Evolutionary conservation across 2,797 vertebrate species (phyloP), one percentile per base, ranked within the genome.

Genomic region (Acestrorhynchus altus): DNA sequence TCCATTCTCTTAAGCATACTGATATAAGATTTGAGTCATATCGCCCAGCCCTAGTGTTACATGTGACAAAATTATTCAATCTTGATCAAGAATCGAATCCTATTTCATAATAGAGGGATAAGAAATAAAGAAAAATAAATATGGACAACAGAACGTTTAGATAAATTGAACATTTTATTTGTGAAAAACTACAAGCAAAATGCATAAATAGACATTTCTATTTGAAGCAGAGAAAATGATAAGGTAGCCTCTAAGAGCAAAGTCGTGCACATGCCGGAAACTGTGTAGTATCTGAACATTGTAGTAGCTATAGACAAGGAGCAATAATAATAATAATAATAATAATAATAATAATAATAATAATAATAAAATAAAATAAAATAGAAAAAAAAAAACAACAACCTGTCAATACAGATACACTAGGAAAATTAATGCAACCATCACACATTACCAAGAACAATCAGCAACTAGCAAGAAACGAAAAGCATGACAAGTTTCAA

Each of bases 121-220:
- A 10, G 40, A 42, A 4, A 42, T 42, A 4, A 9, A 10, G 84
- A 83, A 84, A 85, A 82, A 91, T n/a, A 91, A 74, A 35, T 35
- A 2, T 35, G 31, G 68, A 85, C 90, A 92, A 90, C 66, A 82
- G 88, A 87, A 86, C 74, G 86, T 84, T 85, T 91, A 87, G 89
- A 91, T 94, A 95, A 95, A 95, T 96, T 96, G 94, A 95, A 95
- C 96, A 97, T 98, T 99, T 99, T 99, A 99, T 99, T 99, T 98
- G 96, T 99, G 97, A 98, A 99, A 99, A 98, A 98, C 97, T 97
- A 98, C 98, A 98, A 98, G 97, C 96, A 98, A 96, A 98, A 96
- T 98, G 97, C 97, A 99, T 98, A 98, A 99, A 99, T 98, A 99
- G 97, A 98, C 97, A 97, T 98, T 98, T 99, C 95, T 98, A 98